Percentiles rank a stretch among this genome's conserved stretches.
These are phyloP conservation scores for Ennomos quercinarius DNA, from an alignment of 2,888 invertebrate species.

Conservation along the genomic window DNA sequence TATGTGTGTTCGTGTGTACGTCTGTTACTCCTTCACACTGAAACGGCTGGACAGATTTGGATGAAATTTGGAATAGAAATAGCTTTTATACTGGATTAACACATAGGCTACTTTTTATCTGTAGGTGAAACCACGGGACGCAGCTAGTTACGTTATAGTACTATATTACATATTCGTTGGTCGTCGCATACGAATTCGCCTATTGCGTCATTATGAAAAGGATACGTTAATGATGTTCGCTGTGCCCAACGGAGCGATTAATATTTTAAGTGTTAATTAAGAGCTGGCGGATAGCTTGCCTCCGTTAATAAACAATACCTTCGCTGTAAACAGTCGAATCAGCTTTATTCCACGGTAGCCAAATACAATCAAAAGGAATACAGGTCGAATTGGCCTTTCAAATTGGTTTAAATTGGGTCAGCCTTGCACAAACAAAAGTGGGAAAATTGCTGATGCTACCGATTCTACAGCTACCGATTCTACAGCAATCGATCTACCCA, in stretches of 20 bases:
- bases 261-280: slow-evolving; percentile 28
- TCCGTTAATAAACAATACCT: slow-evolving; percentile 49
- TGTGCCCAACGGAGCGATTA: slow-evolving; percentile 4
- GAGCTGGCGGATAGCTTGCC: slow-evolving; percentile 20
- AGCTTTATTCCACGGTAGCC: slow-evolving; percentile 69
- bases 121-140: too few relatives aligned
- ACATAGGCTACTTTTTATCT: too few relatives aligned
- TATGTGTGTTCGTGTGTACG: too few relatives aligned
- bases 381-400: slow-evolving; percentile 77
- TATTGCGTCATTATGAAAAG: neutral
- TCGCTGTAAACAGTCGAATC: slow-evolving; percentile 57
- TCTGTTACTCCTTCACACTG: too few relatives aligned
- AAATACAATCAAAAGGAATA: slow-evolving; percentile 76
- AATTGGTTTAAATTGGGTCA: slow-evolving; percentile 79
- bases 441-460: slow-evolving; percentile 63
- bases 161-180: too few relatives aligned
- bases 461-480: slow-evolving; percentile 57
- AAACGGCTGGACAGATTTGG: too few relatives aligned
- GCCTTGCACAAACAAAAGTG: slow-evolving; percentile 74
- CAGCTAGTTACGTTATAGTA: too few relatives aligned
- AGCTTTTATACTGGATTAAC: too few relatives aligned
- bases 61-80: too few relatives aligned
- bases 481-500: slow-evolving; percentile 59
- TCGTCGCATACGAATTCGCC: too few relatives aligned
- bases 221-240: neutral